A percentile compares a stretch with the other conserved stretches of the same genome.
Evolutionary conservation across 2,113 vertebrate genomes (phyloP).

Genomic region (Terrapene triunguis): DNA sequence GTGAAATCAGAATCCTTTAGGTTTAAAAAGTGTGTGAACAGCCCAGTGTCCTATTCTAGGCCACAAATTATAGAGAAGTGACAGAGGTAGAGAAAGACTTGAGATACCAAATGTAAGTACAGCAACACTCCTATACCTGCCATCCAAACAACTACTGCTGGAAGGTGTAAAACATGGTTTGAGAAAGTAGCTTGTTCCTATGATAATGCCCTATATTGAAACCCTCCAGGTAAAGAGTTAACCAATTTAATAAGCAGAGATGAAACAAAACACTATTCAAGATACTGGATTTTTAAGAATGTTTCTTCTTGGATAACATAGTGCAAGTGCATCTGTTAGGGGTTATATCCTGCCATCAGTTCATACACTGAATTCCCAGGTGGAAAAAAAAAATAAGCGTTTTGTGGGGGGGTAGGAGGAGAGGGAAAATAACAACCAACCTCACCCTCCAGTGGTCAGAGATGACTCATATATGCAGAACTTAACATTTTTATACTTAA

Average conservation of each 20-base stretch:
- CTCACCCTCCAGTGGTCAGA: neutral
- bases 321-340: neutral
- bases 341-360: neutral
- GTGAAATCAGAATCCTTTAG: neutral
- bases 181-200: neutral
- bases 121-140: neutral
- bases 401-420: neutral
- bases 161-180: neutral
- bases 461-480: neutral
- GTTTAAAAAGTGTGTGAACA: neutral
- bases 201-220: neutral
- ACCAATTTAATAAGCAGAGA: neutral
- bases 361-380: neutral
- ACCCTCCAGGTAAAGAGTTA: neutral
- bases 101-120: neutral
- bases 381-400: neutral
- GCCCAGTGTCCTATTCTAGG: neutral
- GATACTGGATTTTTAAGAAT: neutral
- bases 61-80: neutral
- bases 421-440: neutral
- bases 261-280: neutral
- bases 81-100: neutral
- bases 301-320: neutral
- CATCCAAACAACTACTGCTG: neutral
- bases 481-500: neutral